Conservation (phyloP, 2,797 vertebrate species). For the Chiloscyllium punctatum region DNA sequence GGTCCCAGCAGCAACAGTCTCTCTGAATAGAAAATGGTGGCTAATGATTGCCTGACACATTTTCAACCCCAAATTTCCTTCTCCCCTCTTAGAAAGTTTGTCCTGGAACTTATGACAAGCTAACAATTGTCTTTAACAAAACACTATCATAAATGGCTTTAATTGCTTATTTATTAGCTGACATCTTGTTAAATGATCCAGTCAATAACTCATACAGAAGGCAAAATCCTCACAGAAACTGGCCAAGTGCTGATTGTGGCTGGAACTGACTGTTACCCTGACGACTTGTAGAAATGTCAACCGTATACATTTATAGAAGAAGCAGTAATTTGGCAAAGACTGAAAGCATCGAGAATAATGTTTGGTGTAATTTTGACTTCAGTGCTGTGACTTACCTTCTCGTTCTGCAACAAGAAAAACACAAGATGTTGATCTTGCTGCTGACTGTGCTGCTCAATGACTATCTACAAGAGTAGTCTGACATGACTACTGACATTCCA, state of each 20-base stretch:
- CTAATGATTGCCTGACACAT: not conserved
- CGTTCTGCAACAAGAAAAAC: not conserved
- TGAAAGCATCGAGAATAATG: not conserved
- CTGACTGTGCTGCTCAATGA: not conserved
- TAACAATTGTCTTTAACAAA: not conserved
- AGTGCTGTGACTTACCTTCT: too few species aligned
- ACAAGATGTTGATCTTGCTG: not conserved
- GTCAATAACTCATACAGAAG: not conserved
- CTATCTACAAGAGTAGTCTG: not conserved
- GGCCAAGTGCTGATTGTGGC: not conserved
- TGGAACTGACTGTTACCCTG: not conserved
- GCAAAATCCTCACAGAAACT: not conserved
- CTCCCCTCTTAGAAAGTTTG: not conserved
- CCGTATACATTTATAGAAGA: not conserved
- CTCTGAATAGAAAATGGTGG: not conserved
- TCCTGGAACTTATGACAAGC: not conserved
- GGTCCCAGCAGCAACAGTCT: not conserved
- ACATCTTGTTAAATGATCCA: conserved; percentile 6
- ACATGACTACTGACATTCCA: not conserved
- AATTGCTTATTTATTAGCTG: not conserved
- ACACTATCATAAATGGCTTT: not conserved
- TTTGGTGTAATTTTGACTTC: not conserved
- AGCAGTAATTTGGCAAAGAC: not conserved
- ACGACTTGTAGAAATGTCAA: not conserved
- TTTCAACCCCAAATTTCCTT: not conserved